Evolutionary conservation across 64 coral and sea anemone genomes (phyloP).

Genomic region (Porites lutea): DNA sequence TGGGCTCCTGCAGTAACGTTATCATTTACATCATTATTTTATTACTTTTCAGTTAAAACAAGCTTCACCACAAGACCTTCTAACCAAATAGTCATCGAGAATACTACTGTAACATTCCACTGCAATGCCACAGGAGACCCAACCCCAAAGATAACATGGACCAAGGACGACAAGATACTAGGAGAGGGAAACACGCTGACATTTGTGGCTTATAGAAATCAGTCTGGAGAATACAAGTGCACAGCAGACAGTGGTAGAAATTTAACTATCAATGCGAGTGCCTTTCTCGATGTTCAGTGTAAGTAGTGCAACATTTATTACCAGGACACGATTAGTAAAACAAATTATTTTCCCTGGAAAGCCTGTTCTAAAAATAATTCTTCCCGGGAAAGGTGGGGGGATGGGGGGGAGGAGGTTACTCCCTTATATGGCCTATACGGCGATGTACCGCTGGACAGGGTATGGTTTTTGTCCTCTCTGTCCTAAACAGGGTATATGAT

Average conservation of each 20-base stretch:
- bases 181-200: not conserved
- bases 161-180: not conserved
- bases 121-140: not conserved
- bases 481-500: too few relatives aligned
- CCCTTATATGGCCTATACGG: too few relatives aligned
- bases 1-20: not conserved
- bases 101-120: not conserved
- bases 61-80: not conserved
- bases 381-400: too few relatives aligned
- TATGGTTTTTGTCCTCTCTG: too few relatives aligned
- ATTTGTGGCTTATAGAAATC: not conserved
- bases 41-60: constrained; percentile 14
- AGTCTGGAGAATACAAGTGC: not conserved
- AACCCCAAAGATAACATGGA: not conserved
- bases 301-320: not conserved
- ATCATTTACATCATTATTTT: not conserved
- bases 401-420: too few relatives aligned
- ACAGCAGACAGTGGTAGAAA: not conserved
- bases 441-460: too few relatives aligned
- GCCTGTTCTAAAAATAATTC: too few relatives aligned
- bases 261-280: constrained; percentile 7
- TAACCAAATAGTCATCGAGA: constrained; percentile 3
- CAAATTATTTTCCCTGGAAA: too few relatives aligned
- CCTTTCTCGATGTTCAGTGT: not conserved
- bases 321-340: too few relatives aligned